Percentiles rank a stretch among this genome's conserved stretches.
Evolutionary conservation across 2,888 invertebrate species (phyloP).

Genomic region (Craniophora ligustri): DNA sequence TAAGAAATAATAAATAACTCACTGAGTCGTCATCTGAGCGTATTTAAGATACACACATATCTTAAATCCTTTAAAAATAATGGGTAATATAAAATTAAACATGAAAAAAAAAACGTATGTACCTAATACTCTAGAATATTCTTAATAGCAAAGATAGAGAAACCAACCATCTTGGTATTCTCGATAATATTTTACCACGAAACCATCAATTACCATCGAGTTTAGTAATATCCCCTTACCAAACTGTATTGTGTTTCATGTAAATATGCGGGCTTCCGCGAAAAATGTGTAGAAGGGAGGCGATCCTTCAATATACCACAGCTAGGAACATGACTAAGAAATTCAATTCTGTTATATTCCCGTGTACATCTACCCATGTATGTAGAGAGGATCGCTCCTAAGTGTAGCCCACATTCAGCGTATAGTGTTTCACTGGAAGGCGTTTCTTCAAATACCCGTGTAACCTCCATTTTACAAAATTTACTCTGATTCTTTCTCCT

Average conservation of each 20-base stretch:
- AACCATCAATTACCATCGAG: slow-evolving; percentile 43
- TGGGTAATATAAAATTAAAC: too few relatives aligned
- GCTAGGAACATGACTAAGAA: slow-evolving; percentile 64
- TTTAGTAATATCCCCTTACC: slow-evolving; percentile 44
- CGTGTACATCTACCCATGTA: slow-evolving; percentile 7
- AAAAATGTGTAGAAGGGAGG: slow-evolving; percentile 41
- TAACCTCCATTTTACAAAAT: slow-evolving; percentile 6
- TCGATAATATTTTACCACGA: slow-evolving; percentile 22
- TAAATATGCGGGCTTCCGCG: slow-evolving; percentile 44
- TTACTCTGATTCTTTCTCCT: slow-evolving; percentile 7
- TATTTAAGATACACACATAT: too few relatives aligned
- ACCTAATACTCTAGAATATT: too few relatives aligned
- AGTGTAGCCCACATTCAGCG: slow-evolving; percentile 29
- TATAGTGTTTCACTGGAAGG: slow-evolving; percentile 39
- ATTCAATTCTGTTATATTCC: slow-evolving; percentile 63
- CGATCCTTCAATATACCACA: slow-evolving; percentile 39
- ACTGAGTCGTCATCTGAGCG: too few relatives aligned
- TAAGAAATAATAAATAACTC: too few relatives aligned
- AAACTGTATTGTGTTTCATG: slow-evolving; percentile 52
- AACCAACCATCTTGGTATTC: slow-evolving; percentile 5
- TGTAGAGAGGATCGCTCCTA: slow-evolving; percentile 28
- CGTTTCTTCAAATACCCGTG: slow-evolving; percentile 33
- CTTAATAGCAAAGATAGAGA: neutral
- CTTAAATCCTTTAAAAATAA: too few relatives aligned
- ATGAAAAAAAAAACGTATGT: too few relatives aligned